Conservation (phyloP, 2,113 vertebrate species). For the Dascyllus trimaculatus region DNA sequence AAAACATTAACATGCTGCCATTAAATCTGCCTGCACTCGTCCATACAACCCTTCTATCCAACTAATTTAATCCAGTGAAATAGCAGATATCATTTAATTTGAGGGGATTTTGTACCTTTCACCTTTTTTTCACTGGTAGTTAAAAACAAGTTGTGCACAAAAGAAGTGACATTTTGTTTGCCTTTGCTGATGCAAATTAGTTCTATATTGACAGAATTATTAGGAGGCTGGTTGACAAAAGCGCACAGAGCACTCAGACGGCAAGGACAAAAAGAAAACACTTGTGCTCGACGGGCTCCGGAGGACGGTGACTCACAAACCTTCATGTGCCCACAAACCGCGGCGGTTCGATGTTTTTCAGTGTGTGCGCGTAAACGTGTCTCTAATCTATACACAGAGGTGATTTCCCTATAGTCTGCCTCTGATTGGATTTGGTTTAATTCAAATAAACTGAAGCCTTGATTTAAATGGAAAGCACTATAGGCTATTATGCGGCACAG, state of each 20-base stretch:
- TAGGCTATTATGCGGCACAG: conserved; percentile 58
- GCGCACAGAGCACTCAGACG: background rate
- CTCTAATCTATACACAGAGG: conserved; percentile 42
- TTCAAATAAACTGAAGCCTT: conserved; percentile 70
- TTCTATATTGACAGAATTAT: conserved; percentile 6
- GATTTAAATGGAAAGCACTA: conserved; percentile 76
- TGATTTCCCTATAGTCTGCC: conserved; percentile 69
- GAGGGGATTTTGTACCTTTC: background rate
- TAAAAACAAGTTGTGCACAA: background rate
- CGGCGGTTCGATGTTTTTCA: background rate
- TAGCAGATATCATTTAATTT: background rate
- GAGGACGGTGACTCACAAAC: background rate
- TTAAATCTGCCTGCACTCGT: background rate
- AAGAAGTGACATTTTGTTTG: background rate
- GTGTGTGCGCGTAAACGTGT: conserved; percentile 10
- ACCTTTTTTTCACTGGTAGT: background rate
- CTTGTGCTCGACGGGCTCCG: background rate
- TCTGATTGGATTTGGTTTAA: conserved; percentile 75
- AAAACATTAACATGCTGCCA: background rate
- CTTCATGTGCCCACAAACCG: background rate
- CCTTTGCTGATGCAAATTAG: background rate
- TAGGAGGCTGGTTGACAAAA: background rate
- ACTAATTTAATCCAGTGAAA: background rate
- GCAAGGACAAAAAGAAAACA: background rate
- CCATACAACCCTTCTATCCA: background rate